phyloP scores from a whole-genome alignment of 2,797 vertebrate species.

The Psittacula echo region DNA sequence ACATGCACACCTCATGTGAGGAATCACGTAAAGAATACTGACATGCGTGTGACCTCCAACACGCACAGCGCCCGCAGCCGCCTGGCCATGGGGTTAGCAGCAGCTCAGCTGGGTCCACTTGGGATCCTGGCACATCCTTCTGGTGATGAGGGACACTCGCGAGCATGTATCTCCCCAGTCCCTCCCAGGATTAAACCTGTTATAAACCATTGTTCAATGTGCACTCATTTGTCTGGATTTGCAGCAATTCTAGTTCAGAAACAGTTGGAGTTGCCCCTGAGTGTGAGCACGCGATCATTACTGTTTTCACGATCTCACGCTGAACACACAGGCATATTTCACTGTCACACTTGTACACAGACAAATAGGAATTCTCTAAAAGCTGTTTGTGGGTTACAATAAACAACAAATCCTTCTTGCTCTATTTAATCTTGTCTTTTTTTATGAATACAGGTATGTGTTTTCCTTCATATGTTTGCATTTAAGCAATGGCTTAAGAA shows the following conservation, averaged over 20 bases:
- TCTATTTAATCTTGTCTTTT: background rate
- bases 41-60: background rate
- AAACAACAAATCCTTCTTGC: background rate
- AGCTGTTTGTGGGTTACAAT: background rate
- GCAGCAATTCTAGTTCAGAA: background rate
- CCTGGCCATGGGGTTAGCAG: background rate
- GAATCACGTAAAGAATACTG: background rate
- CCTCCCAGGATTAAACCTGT: background rate
- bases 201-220: background rate
- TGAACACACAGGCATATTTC: background rate
- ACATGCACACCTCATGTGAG: background rate
- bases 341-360: background rate
- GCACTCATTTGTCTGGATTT: background rate
- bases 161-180: background rate
- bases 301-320: background rate
- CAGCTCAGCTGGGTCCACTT: background rate
- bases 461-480: background rate
- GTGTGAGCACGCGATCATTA: background rate
- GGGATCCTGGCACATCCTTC: background rate
- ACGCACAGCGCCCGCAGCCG: background rate
- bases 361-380: background rate
- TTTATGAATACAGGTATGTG: background rate
- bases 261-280: background rate
- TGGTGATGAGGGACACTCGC: background rate
- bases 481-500: background rate